Evolutionary conservation across 2,888 invertebrate genomes (phyloP), one percentile per base, ranked within the genome.

Genomic region (Megaustenia siamemsis): DNA sequence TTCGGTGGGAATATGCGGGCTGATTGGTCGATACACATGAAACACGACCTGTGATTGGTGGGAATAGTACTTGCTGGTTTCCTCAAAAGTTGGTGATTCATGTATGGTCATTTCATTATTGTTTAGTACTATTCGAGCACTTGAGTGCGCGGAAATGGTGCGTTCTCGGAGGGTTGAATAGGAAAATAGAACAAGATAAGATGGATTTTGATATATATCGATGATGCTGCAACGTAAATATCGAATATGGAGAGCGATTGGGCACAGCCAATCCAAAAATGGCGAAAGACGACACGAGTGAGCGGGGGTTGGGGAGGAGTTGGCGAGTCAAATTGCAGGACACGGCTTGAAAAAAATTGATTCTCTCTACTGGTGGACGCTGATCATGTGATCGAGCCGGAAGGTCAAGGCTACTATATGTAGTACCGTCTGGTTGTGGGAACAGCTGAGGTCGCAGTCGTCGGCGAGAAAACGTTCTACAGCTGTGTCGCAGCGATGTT

Each of bases 341-440:
- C 71, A 45, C 69, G 38, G n/a, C 71, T 0, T 71, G 28, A n/a
- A n/a, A 40, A 43, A n/a, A 43, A 73, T 73, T 73, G 73, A 73
- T 73, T 73, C 32, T 73, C 28, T 49, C 49, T 21, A 73, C 0
- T 32, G 73, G 28, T 49, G 49, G 73, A 45, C 45, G 45, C 45
- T 28, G 49, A 12, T 45, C 28, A 45, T 73, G 45, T 45, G 71
- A 45, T 28, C 71, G 38, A 73, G 49, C 12, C 28, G 18, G 28
- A 45, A 49, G 73, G 73, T 73, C 73, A 73, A 49, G 73, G 73
- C 49, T 73, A 73, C 73, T 73, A 73, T 35, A 35, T 32, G 32
- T 49, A 32, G 49, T 49, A 73, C 49, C 32, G 28, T 45, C 43
- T 21, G 35, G 73, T 73, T 12, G 73, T 73, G 32, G 45, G 49